Evolutionary conservation across 2,888 invertebrate genomes (phyloP).

Genomic region (Polymixis flavicincta): DNA sequence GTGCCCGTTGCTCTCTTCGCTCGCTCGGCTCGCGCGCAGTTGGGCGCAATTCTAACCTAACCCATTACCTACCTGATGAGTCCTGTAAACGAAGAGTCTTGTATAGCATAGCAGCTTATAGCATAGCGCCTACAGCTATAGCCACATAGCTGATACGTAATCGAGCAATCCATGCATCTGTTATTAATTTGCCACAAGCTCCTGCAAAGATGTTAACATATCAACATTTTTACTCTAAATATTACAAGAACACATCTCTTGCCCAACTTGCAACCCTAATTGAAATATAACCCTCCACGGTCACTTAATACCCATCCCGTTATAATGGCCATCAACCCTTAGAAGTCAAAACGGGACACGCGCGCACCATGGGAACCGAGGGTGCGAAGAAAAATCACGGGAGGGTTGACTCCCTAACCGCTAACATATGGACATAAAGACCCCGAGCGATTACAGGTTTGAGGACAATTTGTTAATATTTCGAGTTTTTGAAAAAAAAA

Average conservation of each 20-base stretch:
- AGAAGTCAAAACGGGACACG: constrained; percentile 69
- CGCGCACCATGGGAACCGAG: constrained; percentile 73
- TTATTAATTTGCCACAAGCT: no score
- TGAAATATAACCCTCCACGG: constrained; percentile 63
- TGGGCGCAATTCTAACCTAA: no score
- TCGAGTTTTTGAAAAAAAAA: not conserved
- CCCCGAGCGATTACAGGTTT: constrained; percentile 51
- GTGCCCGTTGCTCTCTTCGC: no score
- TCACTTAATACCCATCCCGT: constrained; percentile 56
- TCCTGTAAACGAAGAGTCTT: no score
- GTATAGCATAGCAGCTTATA: no score
- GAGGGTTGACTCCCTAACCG: constrained; percentile 64
- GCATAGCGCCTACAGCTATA: no score
- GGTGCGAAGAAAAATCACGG: constrained; percentile 61
- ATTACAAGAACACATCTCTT: constrained; percentile 10
- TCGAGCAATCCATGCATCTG: no score
- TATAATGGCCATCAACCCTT: constrained; percentile 62
- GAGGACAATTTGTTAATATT: constrained; percentile 44
- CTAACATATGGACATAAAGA: constrained; percentile 69
- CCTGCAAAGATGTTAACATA: no score
- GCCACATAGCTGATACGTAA: no score
- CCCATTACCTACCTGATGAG: no score
- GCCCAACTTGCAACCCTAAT: constrained; percentile 54
- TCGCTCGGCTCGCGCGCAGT: no score
- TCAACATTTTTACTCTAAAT: not conserved